Base-by-base conservation (phyloP, 2,888 invertebrate genomes). In the Cephalotes varians region DNA sequence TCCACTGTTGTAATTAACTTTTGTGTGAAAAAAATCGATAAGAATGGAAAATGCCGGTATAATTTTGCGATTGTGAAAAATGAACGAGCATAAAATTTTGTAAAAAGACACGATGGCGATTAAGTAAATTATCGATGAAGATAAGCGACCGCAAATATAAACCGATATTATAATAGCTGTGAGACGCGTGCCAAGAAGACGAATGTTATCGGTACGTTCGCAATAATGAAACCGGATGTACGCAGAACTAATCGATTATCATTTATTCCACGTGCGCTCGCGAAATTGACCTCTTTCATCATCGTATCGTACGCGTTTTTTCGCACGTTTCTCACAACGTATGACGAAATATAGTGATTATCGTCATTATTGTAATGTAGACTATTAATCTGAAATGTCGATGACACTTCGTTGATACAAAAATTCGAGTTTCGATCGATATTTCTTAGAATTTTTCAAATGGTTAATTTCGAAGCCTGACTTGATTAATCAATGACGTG, bases 121-220 rank as follows among this genome's bases (percentile, higher is more conserved):
- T 73, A 73, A 84, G 62, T 25, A 37, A 83, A 69, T 74, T 81
- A 47, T 77, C 77, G 84, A 73, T 77, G 58, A 31, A 44, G 54
- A 49, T 56, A 51, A 31, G 44, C 47, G 77, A 18, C 31, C 18
- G 37, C 37, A 5, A 72, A 47, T 58, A 44, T n/a, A n/a, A n/a
- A 34, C 18, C 67, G 67, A 76, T 67, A 67, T 51, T 25, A 37
- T 37, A 65, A 28, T 44, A 28, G 44, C 18, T 40, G 40, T 18
- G 54, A 60, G 58, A 81, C 74, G 58, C 81, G 76, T 82, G 76
- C 58, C 74, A 47, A 67, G 44, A 47, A 34, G 58, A 83, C 49
- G 67, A n/a, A 25, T 12, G 71, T 71, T 37, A 34, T 44, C 21
- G 58, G 7, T 62, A 18, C 34, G 15, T 4, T 37, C 51, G 49